A percentile compares a stretch with the other conserved stretches of the same genome.
Evolutionary conservation across 2,888 invertebrate species (phyloP).

Genomic region (Homarus gammarus): DNA sequence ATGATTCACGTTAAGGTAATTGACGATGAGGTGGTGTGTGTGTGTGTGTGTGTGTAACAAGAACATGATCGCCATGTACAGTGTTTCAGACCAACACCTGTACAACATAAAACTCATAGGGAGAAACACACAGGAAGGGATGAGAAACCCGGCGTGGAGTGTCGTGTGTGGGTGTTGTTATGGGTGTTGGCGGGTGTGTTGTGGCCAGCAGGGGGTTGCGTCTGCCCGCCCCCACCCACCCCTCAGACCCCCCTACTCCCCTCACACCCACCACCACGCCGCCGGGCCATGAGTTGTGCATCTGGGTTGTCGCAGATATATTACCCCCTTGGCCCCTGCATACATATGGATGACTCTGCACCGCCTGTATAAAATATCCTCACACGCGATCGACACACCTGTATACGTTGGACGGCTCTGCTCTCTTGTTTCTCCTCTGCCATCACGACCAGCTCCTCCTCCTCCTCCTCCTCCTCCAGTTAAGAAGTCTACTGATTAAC

Average conservation of each 20-base stretch:
- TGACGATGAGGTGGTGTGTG: too few species aligned
- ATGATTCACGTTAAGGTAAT: too few species aligned
- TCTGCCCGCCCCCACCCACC: neutral
- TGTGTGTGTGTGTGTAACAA: too few species aligned
- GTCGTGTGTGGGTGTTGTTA: constrained; percentile 17
- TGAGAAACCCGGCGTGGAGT: neutral
- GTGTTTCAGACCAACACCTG: too few species aligned
- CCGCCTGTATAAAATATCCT: neutral
- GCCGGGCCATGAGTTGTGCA: constrained; percentile 9
- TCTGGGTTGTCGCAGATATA: constrained; percentile 42
- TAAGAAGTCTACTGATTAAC: neutral
- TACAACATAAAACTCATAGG: neutral
- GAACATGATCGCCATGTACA: too few species aligned
- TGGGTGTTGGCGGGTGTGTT: constrained; percentile 9
- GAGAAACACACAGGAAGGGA: neutral
- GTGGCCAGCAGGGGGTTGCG: neutral
- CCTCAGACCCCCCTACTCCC: too few species aligned
- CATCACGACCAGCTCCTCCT: neutral
- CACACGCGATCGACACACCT: neutral
- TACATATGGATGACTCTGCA: constrained; percentile 41
- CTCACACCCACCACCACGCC: neutral
- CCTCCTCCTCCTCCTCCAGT: neutral
- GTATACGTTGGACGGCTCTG: neutral
- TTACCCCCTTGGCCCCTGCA: constrained; percentile 28
- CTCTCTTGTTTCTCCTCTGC: too few species aligned